A percentile compares a stretch with the other conserved stretches of the same genome.
phyloP scores from a whole-genome alignment of 2,113 vertebrate species.

The Peromyscus polionotus region DNA sequence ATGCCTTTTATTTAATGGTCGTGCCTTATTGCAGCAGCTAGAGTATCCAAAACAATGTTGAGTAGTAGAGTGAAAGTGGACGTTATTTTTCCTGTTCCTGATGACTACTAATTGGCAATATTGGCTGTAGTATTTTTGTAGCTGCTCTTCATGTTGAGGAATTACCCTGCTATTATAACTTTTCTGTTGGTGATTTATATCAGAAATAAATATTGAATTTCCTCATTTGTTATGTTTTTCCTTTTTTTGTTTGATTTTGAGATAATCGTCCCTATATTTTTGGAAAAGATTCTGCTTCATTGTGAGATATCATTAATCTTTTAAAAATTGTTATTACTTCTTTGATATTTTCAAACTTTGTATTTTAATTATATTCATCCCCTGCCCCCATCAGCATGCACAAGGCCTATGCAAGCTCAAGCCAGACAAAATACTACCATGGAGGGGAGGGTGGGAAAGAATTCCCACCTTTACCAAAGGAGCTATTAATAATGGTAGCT shows the following conservation, averaged over 20 bases:
- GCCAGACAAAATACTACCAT: neutral
- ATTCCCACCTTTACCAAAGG: neutral
- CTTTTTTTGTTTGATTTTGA: slow-evolving; percentile 26
- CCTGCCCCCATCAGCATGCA: neutral
- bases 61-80: slow-evolving; percentile 25
- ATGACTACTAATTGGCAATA: neutral
- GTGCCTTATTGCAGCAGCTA: slow-evolving; percentile 20
- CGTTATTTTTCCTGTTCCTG: slow-evolving; percentile 3
- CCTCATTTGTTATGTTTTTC: neutral
- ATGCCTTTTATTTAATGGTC: neutral
- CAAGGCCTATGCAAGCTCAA: neutral
- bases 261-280: neutral
- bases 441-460: neutral
- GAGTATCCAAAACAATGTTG: slow-evolving; percentile 10
- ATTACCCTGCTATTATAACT: neutral
- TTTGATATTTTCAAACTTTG: neutral
- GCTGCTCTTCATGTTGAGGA: neutral
- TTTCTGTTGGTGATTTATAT: slow-evolving; percentile 35
- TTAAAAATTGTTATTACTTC: neutral
- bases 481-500: neutral
- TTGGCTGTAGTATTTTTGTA: neutral
- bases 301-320: neutral
- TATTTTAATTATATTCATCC: neutral
- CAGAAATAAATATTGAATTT: slow-evolving; percentile 53
- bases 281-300: neutral